Base-by-base conservation (phyloP, 2,113 vertebrate species). In the Telmatochromis sp. region DNA sequence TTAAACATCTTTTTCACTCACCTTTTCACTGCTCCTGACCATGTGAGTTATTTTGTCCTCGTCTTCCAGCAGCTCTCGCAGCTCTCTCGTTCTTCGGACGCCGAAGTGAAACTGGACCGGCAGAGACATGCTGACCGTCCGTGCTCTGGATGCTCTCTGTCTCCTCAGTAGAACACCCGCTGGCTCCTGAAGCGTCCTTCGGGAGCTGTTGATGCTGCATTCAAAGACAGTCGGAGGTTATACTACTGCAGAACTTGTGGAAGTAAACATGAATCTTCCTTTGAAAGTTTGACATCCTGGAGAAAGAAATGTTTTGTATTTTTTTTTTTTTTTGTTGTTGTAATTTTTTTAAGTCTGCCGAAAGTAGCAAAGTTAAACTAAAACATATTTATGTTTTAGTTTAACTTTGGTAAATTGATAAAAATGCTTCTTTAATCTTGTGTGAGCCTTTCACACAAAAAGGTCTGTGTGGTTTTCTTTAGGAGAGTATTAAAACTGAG, bases 31-130 rank as follows among this genome's bases (percentile, higher is more conserved):
- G 58, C 85, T n/a, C 6, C 78, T 88, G 82, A 93, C 31, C 7
- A 88, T 91, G 19, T 65, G 70, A 14, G 42, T 83, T 2, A 95
- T 83, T 55, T 78, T 87, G 42, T 93, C 91, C 5, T 95, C 94
- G n/a, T 95, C 91, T 4, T 93, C 80, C 81, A 96, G 81, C 63
- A 95, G 87, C 49, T 92, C 89, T 11, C 90, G 81, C 70, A 96
- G 84, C 33, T 95, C 91, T 63, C 14, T 53, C 14, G 79, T 94
- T 70, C 87, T 91, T 79, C 92, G 85, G 54, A 33, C 53, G 3
- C 37, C 83, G 15, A 95, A 75, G 5, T 82, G 63, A n/a, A 82
- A 19, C 49, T 79, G 73, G 21, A 78, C 82, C 28, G 37, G 7
- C 45, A 91, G 45, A 75, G 80, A 86, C 84, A 94, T 94, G 84